Evolutionary conservation across 2,797 vertebrate genomes (phyloP).

Genomic region (Enteromius unitaeniatus): DNA sequence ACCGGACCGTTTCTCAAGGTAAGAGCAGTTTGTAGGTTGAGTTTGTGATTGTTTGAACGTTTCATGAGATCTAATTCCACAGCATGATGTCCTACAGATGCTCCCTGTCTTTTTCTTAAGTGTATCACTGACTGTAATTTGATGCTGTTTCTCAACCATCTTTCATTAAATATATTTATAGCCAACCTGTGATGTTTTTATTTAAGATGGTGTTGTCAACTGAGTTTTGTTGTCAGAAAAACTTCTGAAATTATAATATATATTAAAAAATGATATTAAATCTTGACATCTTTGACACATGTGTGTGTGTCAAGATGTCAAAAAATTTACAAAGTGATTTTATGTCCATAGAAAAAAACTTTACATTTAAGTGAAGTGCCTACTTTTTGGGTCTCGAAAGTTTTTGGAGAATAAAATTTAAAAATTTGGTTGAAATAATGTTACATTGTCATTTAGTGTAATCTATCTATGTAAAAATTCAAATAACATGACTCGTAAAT

Average conservation of each 20-base stretch:
- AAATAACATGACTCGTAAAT: no score
- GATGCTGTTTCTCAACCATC: conserved; percentile 51
- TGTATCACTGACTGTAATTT: conserved; percentile 54
- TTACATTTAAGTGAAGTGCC: no score
- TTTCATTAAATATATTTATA: conserved; percentile 58
- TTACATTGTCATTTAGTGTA: no score
- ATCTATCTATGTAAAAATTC: no score
- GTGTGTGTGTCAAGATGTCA: no score
- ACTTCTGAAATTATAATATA: not conserved
- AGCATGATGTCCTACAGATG: conserved; percentile 19
- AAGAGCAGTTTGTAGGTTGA: not conserved
- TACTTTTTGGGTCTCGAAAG: no score
- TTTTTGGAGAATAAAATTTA: no score
- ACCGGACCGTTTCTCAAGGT: not conserved
- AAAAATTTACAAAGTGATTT: no score
- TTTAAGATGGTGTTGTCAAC: not conserved
- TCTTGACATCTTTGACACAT: no score
- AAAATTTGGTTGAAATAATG: no score
- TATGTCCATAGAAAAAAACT: no score
- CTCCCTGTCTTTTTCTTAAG: conserved; percentile 29
- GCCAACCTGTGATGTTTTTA: conserved; percentile 18
- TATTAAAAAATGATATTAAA: no score
- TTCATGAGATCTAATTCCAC: conserved; percentile 3
- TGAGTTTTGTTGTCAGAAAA: not conserved
- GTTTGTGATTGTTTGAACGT: not conserved